These are phyloP conservation scores for Otis tarda DNA, from an alignment of 2,113 vertebrate species.

Conservation along the genomic window DNA sequence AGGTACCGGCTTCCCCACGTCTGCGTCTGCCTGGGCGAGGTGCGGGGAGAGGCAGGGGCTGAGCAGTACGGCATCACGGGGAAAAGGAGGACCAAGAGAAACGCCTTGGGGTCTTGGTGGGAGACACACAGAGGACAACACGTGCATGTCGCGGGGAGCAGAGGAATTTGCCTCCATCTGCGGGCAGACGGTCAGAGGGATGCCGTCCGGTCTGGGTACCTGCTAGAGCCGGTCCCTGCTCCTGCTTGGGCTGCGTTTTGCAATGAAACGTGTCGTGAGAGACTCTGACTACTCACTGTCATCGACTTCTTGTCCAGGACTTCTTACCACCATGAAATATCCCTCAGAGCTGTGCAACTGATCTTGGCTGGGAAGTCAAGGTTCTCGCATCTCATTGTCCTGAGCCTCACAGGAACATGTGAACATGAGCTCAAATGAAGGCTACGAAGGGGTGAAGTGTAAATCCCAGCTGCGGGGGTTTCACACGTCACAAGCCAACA, in stretches of 20 bases:
- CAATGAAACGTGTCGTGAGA: accelerated
- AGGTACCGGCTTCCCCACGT: background rate
- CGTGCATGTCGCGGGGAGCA: accelerated
- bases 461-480: background rate
- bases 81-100: background rate
- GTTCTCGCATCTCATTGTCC: background rate
- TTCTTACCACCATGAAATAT: background rate
- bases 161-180: background rate
- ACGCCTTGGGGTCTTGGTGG: background rate
- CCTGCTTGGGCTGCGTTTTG: background rate
- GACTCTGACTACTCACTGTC: background rate
- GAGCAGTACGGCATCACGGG: accelerated
- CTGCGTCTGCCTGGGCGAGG: background rate
- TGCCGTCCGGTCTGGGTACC: background rate
- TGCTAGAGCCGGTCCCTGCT: background rate
- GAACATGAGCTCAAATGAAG: background rate
- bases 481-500: background rate
- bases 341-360: background rate
- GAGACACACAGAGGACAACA: background rate
- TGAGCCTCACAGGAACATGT: background rate
- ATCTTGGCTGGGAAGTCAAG: accelerated
- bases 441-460: background rate
- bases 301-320: background rate
- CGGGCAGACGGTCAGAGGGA: background rate
- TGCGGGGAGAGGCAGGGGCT: background rate